Evolutionary conservation across 1,140 invertebrate species (phyloP).

Genomic region (Magallana angulata): DNA sequence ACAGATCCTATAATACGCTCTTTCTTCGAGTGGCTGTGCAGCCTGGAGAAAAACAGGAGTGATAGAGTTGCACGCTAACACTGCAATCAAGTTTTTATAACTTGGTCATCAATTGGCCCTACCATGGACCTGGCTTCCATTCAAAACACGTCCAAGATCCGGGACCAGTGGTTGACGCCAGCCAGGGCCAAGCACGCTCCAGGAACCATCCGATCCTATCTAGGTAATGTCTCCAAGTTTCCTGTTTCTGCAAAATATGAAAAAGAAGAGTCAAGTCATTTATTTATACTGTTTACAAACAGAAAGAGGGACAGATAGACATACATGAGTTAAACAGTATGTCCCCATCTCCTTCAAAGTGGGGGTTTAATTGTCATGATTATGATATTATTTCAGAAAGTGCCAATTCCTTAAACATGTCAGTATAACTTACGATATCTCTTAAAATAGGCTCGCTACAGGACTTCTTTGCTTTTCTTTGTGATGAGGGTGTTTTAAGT

Average conservation of each 20-base stretch:
- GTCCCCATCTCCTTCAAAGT: no score
- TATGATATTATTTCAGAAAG: not conserved
- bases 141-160: not conserved
- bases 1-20: no score
- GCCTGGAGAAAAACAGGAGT: not conserved
- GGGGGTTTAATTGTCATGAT: not conserved
- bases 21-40: not conserved
- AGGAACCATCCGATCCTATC: not conserved
- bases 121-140: not conserved
- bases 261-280: no score
- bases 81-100: not conserved
- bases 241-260: no score
- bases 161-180: no score
- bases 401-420: not conserved
- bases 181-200: no score
- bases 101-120: not conserved
- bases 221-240: not conserved
- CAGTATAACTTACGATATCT: not conserved
- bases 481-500: not conserved
- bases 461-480: not conserved
- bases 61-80: not conserved
- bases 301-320: no score
- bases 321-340: no score
- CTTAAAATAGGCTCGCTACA: not conserved
- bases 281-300: no score